Evolutionary conservation across 2,888 invertebrate genomes (phyloP), one percentile per base, ranked within the genome.

Genomic region (Orchesella flavescens): DNA sequence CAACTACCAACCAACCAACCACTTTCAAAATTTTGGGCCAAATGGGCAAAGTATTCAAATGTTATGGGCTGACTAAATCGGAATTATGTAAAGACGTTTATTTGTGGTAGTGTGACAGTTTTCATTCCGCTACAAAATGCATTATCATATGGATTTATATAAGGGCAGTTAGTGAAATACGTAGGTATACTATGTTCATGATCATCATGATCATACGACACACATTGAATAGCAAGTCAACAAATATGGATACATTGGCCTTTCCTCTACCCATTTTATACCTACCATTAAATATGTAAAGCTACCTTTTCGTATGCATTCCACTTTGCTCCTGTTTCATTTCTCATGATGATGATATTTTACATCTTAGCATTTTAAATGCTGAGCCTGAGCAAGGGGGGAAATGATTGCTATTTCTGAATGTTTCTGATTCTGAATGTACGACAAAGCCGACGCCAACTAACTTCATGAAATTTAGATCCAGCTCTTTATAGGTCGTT

Each of bases 31-130:
- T 71, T 61, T 77, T 53, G 61, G 71, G 75, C 82, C 71, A 87
- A 87, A 87, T 86, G 84, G 85, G 72, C 57, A 85, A 85, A 85
- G 55, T 87, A 86, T 87, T 87, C 85, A 87, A 86, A 87, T 87
- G 79, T 84, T 84, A 86, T 86, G 85, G 83, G 65, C 49, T 81
- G 80, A 74, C 78, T 72, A 84, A 83, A 83, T 83, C 71, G 61
- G 71, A 85, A 82, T 85, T 83, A 85, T 85, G 85, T 84, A 85
- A 85, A 84, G 65, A 83, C 59, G 81, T 83, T 85, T 84, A 85
- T 85, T 84, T 85, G 84, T 83, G 84, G 71, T 79, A 83, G 69
- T 61, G 34, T 57, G 44, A 76, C 76, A 66, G 78, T 83, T n/a
- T n/a, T 83, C 83, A 80, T 83, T 83, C 34, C n/a, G 59, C 10